Percentiles rank a stretch among this genome's conserved stretches.
Evolutionary conservation across 2,797 vertebrate genomes (phyloP).

Genomic region (Pygocentrus nattereri): DNA sequence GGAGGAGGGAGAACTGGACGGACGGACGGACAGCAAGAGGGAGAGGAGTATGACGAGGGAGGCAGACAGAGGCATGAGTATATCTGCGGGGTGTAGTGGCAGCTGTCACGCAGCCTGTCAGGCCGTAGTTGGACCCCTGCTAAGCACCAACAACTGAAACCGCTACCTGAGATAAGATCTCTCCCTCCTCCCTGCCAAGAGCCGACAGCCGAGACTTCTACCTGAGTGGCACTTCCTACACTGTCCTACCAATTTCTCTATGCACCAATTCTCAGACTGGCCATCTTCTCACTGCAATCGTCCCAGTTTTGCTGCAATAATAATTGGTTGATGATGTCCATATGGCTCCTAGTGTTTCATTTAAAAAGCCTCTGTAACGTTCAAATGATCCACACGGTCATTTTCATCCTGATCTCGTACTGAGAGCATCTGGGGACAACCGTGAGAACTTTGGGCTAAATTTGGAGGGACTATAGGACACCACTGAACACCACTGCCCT

Average conservation of each 20-base stretch:
- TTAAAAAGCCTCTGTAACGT: no score
- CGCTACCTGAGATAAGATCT: neutral
- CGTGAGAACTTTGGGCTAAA: no score
- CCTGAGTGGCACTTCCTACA: neutral
- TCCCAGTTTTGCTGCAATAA: neutral
- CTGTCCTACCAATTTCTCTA: neutral
- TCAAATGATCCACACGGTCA: no score
- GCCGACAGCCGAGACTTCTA: neutral
- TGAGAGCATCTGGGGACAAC: no score
- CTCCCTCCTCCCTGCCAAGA: neutral
- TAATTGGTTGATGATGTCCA: no score
- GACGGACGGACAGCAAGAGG: neutral
- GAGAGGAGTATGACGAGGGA: neutral
- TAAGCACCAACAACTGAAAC: neutral
- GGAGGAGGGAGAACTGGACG: neutral
- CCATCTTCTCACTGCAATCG: neutral
- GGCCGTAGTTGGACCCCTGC: neutral
- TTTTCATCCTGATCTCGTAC: no score
- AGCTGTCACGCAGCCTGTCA: conserved; percentile 2
- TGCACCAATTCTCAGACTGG: neutral
- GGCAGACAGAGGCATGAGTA: neutral
- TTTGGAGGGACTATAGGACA: no score
- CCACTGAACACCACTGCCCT: neutral
- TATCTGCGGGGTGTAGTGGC: conserved; percentile 9
- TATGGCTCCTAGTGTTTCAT: no score